phyloP scores from a whole-genome alignment of 1,140 invertebrate species.

The Colletes latitarsis region DNA sequence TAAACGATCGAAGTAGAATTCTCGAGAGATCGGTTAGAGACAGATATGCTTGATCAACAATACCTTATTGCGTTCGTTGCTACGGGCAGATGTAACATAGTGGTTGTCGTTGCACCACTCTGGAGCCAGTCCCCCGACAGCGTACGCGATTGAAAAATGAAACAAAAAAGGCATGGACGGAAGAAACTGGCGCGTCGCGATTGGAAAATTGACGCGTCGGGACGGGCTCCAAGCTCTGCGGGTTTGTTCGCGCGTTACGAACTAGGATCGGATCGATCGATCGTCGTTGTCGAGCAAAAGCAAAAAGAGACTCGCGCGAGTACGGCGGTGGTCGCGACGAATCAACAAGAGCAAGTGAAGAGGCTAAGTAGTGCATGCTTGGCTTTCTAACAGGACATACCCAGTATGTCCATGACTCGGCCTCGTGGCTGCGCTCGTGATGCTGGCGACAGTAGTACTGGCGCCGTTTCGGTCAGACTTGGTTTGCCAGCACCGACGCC shows the following conservation, averaged over 20 bases:
- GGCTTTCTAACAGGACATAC: slow-evolving; percentile 78
- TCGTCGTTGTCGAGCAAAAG: slow-evolving; percentile 17
- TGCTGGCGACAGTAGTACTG: slow-evolving; percentile 81
- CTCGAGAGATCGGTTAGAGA: not conserved
- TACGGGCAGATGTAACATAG: slow-evolving; percentile 6
- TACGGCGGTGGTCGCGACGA: not conserved
- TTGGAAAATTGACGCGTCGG: not conserved
- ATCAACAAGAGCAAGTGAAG: slow-evolving; percentile 54
- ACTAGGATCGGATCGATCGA: slow-evolving; percentile 12
- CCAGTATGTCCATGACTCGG: slow-evolving; percentile 80
- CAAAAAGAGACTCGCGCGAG: not conserved
- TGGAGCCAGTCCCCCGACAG: slow-evolving; percentile 32
- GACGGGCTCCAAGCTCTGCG: slow-evolving; percentile 33
- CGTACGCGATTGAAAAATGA: not conserved
- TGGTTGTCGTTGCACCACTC: slow-evolving; percentile 1
- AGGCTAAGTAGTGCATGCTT: slow-evolving; percentile 75
- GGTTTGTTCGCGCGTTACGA: not conserved
- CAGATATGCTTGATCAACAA: slow-evolving; percentile 10
- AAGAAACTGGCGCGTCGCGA: not conserved
- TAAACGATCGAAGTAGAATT: not conserved
- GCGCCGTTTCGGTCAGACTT: slow-evolving; percentile 78
- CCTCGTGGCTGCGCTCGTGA: slow-evolving; percentile 77
- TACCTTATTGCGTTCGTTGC: slow-evolving; percentile 35
- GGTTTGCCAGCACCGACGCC: slow-evolving; percentile 69
- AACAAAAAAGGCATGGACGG: not conserved